phyloP scores from a whole-genome alignment of 2,113 vertebrate genomes.

The Indicator maculatus region DNA sequence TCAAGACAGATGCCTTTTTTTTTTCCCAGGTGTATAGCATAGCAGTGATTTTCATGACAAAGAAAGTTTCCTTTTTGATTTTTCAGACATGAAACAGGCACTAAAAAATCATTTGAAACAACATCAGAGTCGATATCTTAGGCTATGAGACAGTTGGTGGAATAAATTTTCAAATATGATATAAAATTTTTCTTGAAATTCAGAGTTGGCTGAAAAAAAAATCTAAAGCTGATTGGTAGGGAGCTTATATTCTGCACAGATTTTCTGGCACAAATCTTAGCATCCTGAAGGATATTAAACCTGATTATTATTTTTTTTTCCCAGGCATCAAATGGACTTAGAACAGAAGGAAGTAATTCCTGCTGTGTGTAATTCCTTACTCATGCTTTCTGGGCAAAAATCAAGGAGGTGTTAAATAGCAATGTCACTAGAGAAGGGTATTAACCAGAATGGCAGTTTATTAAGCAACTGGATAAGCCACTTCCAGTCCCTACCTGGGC shows the following conservation, averaged over 20 bases:
- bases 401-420: no score
- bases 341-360: neutral
- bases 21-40: neutral
- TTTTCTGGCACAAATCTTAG: neutral
- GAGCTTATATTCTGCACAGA: neutral
- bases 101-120: neutral
- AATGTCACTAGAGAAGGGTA: neutral
- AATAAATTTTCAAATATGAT: neutral
- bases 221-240: neutral
- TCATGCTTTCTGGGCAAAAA: neutral
- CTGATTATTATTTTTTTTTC: neutral
- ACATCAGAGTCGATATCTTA: neutral
- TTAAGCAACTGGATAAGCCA: neutral
- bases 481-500: neutral
- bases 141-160: neutral
- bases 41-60: neutral
- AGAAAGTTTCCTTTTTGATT: neutral
- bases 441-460: neutral
- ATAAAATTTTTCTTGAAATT: neutral
- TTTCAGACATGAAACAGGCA: neutral
- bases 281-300: neutral
- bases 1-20: neutral
- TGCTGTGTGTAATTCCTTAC: neutral
- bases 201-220: neutral
- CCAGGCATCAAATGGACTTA: neutral